These are phyloP conservation scores for Peromyscus melanophrys DNA, from an alignment of 2,797 vertebrate genomes.

Conservation along the genomic window DNA sequence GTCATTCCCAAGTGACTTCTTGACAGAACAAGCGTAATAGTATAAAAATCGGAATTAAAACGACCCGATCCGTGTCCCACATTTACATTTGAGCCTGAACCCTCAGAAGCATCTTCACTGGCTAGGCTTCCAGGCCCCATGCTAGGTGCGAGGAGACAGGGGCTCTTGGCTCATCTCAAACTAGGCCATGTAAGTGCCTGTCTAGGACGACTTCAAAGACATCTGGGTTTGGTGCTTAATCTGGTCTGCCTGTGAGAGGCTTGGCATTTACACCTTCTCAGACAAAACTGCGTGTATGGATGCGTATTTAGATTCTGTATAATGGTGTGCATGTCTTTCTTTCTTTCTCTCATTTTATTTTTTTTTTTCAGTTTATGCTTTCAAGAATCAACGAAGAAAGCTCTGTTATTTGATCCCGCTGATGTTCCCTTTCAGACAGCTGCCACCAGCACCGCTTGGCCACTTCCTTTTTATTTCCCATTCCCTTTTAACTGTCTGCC, in stretches of 20 bases:
- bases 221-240: conserved; percentile 69
- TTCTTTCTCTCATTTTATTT: background rate
- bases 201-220: conserved; percentile 66
- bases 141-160: background rate
- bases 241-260: conserved; percentile 52
- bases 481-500: conserved; percentile 92
- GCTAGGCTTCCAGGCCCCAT: conserved; percentile 57
- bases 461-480: conserved; percentile 92
- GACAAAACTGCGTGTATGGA: background rate
- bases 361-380: conserved; percentile 86
- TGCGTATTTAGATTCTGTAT: conserved; percentile 76
- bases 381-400: conserved; percentile 89
- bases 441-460: conserved; percentile 91
- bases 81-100: conserved; percentile 67
- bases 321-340: conserved; percentile 36
- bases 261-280: conserved; percentile 49
- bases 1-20: conserved; percentile 22
- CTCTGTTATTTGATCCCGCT: conserved; percentile 90
- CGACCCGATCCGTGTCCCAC: background rate
- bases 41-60: conserved; percentile 31
- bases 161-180: conserved; percentile 56
- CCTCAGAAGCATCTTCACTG: conserved; percentile 51
- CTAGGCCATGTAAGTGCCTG: conserved; percentile 57
- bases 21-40: conserved; percentile 24
- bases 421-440: conserved; percentile 89